These are phyloP conservation scores for Bombus impatiens DNA, from an alignment of 1,140 invertebrate genomes.

Conservation along the genomic window DNA sequence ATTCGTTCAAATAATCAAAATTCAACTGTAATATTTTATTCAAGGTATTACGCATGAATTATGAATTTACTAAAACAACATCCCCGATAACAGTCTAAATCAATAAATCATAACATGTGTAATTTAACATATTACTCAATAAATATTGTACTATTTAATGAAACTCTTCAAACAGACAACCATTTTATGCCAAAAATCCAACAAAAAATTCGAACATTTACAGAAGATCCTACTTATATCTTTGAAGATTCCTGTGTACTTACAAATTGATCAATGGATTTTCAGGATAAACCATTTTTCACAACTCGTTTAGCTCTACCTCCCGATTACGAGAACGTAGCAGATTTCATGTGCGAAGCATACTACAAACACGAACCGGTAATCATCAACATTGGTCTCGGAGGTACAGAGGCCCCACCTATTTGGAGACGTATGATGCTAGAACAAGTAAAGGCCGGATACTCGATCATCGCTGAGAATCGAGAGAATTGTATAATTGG, in stretches of 20 bases:
- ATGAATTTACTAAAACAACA: neutral
- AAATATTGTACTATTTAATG: too few species aligned
- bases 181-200: neutral
- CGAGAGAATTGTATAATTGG: conserved; percentile 76
- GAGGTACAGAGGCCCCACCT: conserved; percentile 33
- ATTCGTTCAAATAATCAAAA: neutral
- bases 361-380: conserved; percentile 71
- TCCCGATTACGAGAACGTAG: conserved; percentile 67
- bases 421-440: conserved; percentile 64
- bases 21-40: neutral
- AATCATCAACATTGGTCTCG: conserved; percentile 67
- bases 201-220: too few species aligned
- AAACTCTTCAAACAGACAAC: too few species aligned
- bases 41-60: too few species aligned
- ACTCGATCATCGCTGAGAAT: conserved; percentile 78
- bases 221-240: too few species aligned
- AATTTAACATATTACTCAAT: too few species aligned
- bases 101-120: too few species aligned
- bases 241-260: neutral
- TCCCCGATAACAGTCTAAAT: too few species aligned
- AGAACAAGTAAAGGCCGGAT: conserved; percentile 74
- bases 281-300: conserved; percentile 37
- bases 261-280: neutral
- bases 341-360: conserved; percentile 70
- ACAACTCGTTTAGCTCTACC: conserved; percentile 68